Conservation (phyloP, 2,113 vertebrate genomes). For the Dolichallabes microphthalmus region DNA sequence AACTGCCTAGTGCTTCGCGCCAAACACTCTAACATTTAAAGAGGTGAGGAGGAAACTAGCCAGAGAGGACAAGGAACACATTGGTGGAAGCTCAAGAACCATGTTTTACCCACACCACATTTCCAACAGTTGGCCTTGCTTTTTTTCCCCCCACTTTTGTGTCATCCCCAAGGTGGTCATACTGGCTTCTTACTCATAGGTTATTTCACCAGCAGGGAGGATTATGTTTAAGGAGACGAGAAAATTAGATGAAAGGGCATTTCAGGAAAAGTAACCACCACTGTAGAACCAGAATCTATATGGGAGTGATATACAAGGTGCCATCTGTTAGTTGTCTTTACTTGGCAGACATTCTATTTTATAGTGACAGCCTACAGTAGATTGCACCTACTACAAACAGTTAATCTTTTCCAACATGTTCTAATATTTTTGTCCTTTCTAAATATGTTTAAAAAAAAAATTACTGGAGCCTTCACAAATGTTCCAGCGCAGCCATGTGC, state of each 20-base stretch:
- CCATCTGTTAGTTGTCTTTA: constrained; percentile 46
- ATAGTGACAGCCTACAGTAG: constrained; percentile 16
- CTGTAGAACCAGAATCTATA: constrained; percentile 29
- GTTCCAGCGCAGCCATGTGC: constrained; percentile 3
- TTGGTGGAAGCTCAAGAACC: constrained; percentile 67
- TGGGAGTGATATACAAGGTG: constrained; percentile 40
- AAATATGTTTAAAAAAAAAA: not conserved
- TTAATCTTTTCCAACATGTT: not conserved
- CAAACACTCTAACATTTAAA: constrained; percentile 96
- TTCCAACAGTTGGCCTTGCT: constrained; percentile 16
- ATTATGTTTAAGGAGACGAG: constrained; percentile 53
- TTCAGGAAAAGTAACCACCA: constrained; percentile 34
- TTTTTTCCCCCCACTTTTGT: constrained; percentile 25
- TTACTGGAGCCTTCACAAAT: constrained; percentile 8
- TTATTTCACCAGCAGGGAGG: constrained; percentile 41
- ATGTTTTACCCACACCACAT: constrained; percentile 57
- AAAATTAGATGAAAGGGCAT: constrained; percentile 48
- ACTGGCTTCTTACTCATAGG: constrained; percentile 33
- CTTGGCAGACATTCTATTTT: constrained; percentile 45
- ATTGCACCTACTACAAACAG: not conserved
- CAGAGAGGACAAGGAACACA: constrained; percentile 85
- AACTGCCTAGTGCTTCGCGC: constrained; percentile 82
- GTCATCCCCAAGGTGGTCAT: constrained; percentile 38
- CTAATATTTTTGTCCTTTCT: not conserved
- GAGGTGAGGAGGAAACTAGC: constrained; percentile 96